Evolutionary conservation across 2,797 vertebrate genomes (phyloP), one percentile per base, ranked within the genome.

Genomic region (Ispidina lecontei): DNA sequence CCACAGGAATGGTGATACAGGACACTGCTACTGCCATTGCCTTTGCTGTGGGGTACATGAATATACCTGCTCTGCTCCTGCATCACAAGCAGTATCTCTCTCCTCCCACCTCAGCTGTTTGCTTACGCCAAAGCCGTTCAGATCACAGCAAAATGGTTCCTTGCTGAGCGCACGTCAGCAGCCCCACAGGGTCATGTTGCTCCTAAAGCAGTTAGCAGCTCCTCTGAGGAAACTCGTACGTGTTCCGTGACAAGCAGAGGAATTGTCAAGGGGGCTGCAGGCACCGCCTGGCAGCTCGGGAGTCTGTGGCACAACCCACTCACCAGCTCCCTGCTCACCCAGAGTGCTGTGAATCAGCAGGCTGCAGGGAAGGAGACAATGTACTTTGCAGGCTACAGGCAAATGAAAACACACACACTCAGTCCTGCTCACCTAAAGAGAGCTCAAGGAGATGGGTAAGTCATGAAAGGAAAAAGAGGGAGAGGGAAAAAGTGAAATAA

Each of bases 151-250:
- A 76, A 93, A 90, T 10, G 26, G 62, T 23, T 87, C 49, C 43
- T 62, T 25, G 13, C 33, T 74, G 62, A 84, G 35, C 0, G 0
- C 4, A 5, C 2, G 6, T n/a, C 68, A 92, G 64, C 5, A 2
- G 64, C 21, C 29, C 16, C 17, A n/a, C 23, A 10, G 0, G 70
- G 80, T 67, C 62, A 70, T 2, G 9, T 8, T 69, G 44, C 39
- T 86, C 37, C 81, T 82, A 14, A 84, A 59, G 72, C 63, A 16
- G 68, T 49, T 21, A 89, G 69, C 43, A 41, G 68, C 52, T 87
- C 26, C 23, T 58, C n/a, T 20, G 41, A 29, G 18, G 52, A 74
- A 78, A 83, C 39, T 64, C 3, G 1, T 20, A 18, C 4, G 2
- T 5, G 10, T 19, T 31, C 37, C 12, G 20, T 47, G 49, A 60